phyloP scores from a whole-genome alignment of 2,113 vertebrate genomes.

The Percina caprodes region DNA sequence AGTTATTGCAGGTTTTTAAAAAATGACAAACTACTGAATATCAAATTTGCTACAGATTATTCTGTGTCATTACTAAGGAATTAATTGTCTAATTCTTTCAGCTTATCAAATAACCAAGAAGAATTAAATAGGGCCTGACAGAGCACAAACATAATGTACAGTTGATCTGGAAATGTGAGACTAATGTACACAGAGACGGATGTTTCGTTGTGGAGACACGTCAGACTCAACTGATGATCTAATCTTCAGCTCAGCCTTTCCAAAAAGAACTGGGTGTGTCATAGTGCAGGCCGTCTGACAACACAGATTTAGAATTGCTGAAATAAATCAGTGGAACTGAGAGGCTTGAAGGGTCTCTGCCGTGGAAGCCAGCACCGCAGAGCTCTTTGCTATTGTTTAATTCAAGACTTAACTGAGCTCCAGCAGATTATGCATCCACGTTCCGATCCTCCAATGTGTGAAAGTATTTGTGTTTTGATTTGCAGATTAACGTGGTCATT shows the following conservation, averaged over 20 bases:
- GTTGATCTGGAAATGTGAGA: slow-evolving; percentile 4
- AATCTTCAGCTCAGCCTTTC: slow-evolving; percentile 33
- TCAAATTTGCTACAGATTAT: background rate
- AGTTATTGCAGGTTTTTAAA: background rate
- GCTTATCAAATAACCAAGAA: slow-evolving; percentile 8
- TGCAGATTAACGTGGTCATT: slow-evolving; percentile 48
- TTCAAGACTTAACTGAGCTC: slow-evolving; percentile 34
- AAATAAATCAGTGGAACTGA: slow-evolving; percentile 34
- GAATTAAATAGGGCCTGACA: slow-evolving; percentile 23
- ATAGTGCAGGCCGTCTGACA: slow-evolving; percentile 28
- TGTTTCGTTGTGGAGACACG: slow-evolving; percentile 18
- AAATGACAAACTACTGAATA: background rate
- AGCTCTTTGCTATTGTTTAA: slow-evolving; percentile 35
- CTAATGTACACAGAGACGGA: slow-evolving; percentile 17
- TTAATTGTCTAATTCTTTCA: background rate
- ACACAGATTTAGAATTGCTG: slow-evolving; percentile 22
- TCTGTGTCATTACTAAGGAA: background rate
- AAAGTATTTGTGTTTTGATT: slow-evolving; percentile 51
- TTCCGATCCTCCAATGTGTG: slow-evolving; percentile 50
- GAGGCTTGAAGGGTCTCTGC: slow-evolving; percentile 21
- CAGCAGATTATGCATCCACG: slow-evolving; percentile 42
- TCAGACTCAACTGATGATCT: slow-evolving; percentile 49
- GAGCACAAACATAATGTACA: slow-evolving; percentile 2
- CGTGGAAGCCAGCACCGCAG: slow-evolving; percentile 1
- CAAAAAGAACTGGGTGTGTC: slow-evolving; percentile 58